Evolutionary conservation across 1,140 invertebrate species (phyloP).

Genomic region (Daktulosphaira vitifoliae): DNA sequence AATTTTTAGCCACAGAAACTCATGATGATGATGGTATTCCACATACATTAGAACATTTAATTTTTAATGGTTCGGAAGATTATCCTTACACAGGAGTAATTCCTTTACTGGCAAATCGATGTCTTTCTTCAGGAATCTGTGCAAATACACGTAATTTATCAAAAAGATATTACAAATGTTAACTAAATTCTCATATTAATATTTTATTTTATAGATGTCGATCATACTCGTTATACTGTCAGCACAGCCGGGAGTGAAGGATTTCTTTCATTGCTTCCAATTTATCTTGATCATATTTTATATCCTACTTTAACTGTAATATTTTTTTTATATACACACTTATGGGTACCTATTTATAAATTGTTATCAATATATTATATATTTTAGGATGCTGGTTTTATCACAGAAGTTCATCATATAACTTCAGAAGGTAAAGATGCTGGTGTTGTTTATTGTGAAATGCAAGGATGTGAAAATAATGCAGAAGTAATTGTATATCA

Average conservation of each 20-base stretch:
- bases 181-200: background rate
- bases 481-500: slow-evolving; percentile 57
- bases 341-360: too few relatives aligned
- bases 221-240: slow-evolving; percentile 84
- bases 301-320: slow-evolving; percentile 68
- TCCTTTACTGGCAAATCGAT: slow-evolving; percentile 78
- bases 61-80: slow-evolving; percentile 81
- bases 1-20: slow-evolving; percentile 70
- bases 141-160: slow-evolving; percentile 55
- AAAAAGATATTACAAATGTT: background rate
- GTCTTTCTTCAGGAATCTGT: slow-evolving; percentile 82
- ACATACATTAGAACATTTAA: slow-evolving; percentile 84
- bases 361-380: too few relatives aligned
- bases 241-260: slow-evolving; percentile 77
- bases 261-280: slow-evolving; percentile 74
- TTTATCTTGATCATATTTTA: slow-evolving; percentile 84
- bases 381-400: slow-evolving; percentile 65
- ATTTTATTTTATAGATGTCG: slow-evolving; percentile 52
- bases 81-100: slow-evolving; percentile 86
- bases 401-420: slow-evolving; percentile 89
- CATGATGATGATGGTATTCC: slow-evolving; percentile 85
- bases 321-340: too few relatives aligned
- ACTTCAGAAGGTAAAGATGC: slow-evolving; percentile 78
- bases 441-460: slow-evolving; percentile 89
- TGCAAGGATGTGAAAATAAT: slow-evolving; percentile 76